These are phyloP conservation scores for Diorhabda elongata DNA, from an alignment of 1,140 invertebrate genomes.

Conservation along the genomic window DNA sequence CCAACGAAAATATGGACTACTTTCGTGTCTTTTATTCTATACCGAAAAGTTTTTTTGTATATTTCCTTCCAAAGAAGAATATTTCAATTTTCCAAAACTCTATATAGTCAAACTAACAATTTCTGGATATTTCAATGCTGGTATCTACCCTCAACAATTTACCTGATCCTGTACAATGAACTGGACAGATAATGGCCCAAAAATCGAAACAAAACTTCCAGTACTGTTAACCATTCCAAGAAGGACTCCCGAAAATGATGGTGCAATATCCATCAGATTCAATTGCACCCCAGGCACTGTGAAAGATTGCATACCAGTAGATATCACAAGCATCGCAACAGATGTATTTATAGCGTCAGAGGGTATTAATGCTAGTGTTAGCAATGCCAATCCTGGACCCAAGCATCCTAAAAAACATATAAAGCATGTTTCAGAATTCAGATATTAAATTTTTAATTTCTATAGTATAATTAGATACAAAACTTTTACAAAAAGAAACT, in stretches of 20 bases:
- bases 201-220: slow-evolving; percentile 66
- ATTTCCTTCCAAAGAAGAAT: too few relatives aligned
- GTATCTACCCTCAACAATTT: slow-evolving; percentile 10
- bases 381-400: slow-evolving; percentile 56
- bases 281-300: slow-evolving; percentile 64
- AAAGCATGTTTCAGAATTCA: slow-evolving; percentile 19
- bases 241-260: slow-evolving; percentile 65
- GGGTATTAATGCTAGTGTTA: slow-evolving; percentile 58
- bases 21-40: too few relatives aligned
- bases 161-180: slow-evolving; percentile 62
- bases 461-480: not conserved
- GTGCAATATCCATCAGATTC: slow-evolving; percentile 71
- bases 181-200: slow-evolving; percentile 63
- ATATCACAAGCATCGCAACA: slow-evolving; percentile 59
- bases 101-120: too few relatives aligned
- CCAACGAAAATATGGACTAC: too few relatives aligned
- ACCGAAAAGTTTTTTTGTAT: too few relatives aligned
- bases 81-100: too few relatives aligned
- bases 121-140: too few relatives aligned
- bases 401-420: slow-evolving; percentile 50
- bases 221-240: slow-evolving; percentile 77
- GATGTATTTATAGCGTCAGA: slow-evolving; percentile 52
- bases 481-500: not conserved
- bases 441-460: slow-evolving; percentile 30
- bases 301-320: slow-evolving; percentile 72